Conservation (phyloP, 2,113 vertebrate species). For the Carlito syrichta region DNA sequence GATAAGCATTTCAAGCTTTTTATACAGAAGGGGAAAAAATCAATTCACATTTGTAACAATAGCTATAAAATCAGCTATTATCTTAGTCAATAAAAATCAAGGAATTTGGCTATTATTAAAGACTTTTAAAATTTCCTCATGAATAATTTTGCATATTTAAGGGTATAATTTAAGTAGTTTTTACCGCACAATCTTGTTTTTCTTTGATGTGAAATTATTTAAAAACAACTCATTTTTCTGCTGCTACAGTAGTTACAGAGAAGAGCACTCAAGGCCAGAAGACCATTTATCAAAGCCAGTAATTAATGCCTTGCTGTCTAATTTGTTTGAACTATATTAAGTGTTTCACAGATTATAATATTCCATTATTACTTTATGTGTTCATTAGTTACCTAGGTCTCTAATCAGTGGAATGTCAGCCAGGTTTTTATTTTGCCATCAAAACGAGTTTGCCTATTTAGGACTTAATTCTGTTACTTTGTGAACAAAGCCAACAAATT, state of each 20-base stretch:
- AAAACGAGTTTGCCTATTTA: constrained; percentile 29
- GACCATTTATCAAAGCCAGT: constrained; percentile 15
- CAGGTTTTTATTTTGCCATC: background rate
- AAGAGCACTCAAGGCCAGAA: background rate
- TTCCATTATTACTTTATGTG: background rate
- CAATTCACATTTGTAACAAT: background rate
- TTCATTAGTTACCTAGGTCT: constrained; percentile 17
- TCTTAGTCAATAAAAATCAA: constrained; percentile 21
- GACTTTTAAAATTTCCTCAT: background rate
- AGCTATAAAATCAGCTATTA: constrained; percentile 29
- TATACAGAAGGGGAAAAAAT: background rate
- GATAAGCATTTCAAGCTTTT: background rate
- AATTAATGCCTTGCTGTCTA: constrained; percentile 1
- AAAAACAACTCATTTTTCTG: background rate
- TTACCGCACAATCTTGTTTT: background rate
- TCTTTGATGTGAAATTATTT: constrained; percentile 28
- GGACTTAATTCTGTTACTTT: constrained; percentile 12
- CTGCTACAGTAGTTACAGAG: background rate
- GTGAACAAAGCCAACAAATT: background rate
- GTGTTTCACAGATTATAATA: background rate
- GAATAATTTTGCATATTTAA: background rate
- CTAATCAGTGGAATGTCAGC: constrained; percentile 29
- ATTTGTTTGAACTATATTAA: background rate
- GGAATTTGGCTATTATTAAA: constrained; percentile 1
- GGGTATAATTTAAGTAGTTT: constrained; percentile 33